These are phyloP conservation scores for Clepsis dumicolana DNA, from an alignment of 2,888 invertebrate genomes.

Conservation along the genomic window DNA sequence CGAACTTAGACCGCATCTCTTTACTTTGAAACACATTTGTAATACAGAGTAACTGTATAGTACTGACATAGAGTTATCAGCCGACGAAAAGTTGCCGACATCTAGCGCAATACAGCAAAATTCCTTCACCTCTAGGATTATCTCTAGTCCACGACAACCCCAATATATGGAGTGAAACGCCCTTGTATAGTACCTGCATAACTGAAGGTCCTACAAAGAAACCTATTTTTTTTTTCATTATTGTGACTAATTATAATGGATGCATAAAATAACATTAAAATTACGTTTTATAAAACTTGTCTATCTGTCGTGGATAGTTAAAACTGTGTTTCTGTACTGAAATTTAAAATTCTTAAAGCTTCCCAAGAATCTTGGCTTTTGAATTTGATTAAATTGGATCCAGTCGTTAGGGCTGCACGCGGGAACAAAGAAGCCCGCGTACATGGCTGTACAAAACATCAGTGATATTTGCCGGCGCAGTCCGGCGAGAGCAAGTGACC, in stretches of 20 bases:
- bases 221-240: not conserved
- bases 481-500: conserved; percentile 6
- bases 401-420: not conserved
- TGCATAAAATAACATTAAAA: not conserved
- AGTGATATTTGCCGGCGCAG: not conserved
- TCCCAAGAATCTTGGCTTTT: not conserved
- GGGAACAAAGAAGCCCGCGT: conserved; percentile 9
- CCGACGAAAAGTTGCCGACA: too few relatives aligned
- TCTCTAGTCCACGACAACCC: too few relatives aligned
- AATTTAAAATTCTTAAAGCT: conserved; percentile 1
- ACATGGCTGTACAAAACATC: conserved; percentile 4
- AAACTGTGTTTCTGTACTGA: not conserved
- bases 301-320: not conserved
- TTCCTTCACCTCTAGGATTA: too few relatives aligned
- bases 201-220: not conserved
- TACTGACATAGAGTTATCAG: too few relatives aligned
- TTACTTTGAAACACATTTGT: not conserved
- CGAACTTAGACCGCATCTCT: conserved; percentile 1
- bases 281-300: not conserved
- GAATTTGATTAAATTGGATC: not conserved
- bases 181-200: too few relatives aligned
- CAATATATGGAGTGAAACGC: too few relatives aligned
- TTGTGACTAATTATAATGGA: not conserved
- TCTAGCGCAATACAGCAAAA: too few relatives aligned
- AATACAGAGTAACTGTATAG: too few relatives aligned